Evolutionary conservation across 2,113 vertebrate species (phyloP).

Genomic region (Tretioscincus oriximinensis): DNA sequence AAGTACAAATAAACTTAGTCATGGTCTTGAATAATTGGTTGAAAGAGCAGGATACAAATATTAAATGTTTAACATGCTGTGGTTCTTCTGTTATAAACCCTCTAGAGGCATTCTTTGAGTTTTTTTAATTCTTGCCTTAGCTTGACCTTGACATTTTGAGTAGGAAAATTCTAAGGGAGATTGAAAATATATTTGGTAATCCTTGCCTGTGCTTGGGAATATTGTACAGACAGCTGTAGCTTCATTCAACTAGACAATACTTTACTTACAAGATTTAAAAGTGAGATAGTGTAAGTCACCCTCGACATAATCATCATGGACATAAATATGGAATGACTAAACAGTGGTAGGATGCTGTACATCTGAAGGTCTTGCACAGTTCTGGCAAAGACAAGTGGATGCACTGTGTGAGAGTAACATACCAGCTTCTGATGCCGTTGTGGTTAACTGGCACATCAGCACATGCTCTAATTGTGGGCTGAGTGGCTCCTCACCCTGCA

Average conservation of each 20-base stretch:
- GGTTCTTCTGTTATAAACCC: neutral
- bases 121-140: neutral
- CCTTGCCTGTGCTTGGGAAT: neutral
- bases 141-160: neutral
- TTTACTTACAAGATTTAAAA: neutral
- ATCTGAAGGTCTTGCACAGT: neutral
- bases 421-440: neutral
- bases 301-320: neutral
- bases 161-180: neutral
- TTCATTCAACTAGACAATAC: neutral
- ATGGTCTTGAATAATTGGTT: neutral
- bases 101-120: neutral
- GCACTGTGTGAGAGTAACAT: neutral
- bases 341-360: neutral
- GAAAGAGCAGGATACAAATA: neutral
- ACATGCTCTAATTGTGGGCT: slow-evolving; percentile 57
- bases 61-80: neutral
- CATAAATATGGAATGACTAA: neutral
- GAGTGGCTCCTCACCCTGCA: neutral
- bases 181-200: neutral
- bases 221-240: too few relatives aligned
- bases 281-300: too few relatives aligned
- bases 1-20: neutral
- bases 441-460: slow-evolving; percentile 52
- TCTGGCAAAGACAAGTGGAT: neutral